Percentiles rank a stretch among this genome's conserved stretches.
Evolutionary conservation across 2,888 invertebrate species (phyloP).

Genomic region (Temnothorax rugatulus): DNA sequence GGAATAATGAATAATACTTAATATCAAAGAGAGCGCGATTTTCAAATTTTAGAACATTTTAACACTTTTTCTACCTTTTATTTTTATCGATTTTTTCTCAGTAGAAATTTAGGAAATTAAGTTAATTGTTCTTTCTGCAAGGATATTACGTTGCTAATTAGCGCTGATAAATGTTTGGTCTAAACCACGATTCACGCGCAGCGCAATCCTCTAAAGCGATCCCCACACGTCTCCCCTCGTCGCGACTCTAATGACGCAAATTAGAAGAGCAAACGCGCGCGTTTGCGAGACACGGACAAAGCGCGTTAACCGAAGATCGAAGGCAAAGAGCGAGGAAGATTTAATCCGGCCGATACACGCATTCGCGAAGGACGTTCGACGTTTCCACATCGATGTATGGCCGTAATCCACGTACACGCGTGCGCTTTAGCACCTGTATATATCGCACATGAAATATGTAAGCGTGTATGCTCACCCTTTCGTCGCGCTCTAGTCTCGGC

Average conservation of each 20-base stretch:
- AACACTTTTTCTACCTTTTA: not conserved
- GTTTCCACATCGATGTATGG: constrained; percentile 32
- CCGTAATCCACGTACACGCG: constrained; percentile 46
- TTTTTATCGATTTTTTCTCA: not conserved
- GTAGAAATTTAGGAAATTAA: not conserved
- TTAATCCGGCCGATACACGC: constrained; percentile 55
- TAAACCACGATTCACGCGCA: not conserved
- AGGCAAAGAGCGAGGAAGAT: constrained; percentile 40
- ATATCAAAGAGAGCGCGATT: not conserved
- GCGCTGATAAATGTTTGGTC: not conserved
- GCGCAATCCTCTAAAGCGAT: not conserved
- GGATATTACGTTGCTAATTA: constrained; percentile 1
- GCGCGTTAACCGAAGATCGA: constrained; percentile 51
- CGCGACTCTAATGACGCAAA: constrained; percentile 51
- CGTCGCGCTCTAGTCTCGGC: constrained; percentile 68
- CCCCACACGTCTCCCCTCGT: not conserved
- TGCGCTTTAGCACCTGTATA: constrained; percentile 74
- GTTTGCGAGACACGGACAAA: constrained; percentile 26
- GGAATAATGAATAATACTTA: not conserved
- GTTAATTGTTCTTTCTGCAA: not conserved
- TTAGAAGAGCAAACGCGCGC: constrained; percentile 42
- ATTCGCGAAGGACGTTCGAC: not conserved
- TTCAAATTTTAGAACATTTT: not conserved
- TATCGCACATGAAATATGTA: constrained; percentile 80
- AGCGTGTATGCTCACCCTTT: constrained; percentile 75